Percentiles rank a stretch among this genome's conserved stretches.
These are phyloP conservation scores for Mionectes olivaceus DNA, from an alignment of 2,797 vertebrate genomes.

Conservation along the genomic window DNA sequence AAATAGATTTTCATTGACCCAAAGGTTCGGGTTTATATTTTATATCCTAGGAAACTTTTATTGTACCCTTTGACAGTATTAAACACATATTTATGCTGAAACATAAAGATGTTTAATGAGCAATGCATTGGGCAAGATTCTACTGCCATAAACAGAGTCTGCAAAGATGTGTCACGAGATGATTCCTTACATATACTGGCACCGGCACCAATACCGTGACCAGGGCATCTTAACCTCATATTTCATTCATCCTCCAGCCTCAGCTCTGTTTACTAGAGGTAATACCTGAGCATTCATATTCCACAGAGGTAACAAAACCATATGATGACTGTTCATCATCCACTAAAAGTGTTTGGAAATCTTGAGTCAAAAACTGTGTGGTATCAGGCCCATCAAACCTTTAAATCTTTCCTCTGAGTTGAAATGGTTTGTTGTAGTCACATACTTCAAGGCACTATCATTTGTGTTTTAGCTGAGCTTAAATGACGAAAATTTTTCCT, in stretches of 20 bases:
- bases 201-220: neutral
- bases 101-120: neutral
- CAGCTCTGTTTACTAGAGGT: neutral
- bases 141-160: neutral
- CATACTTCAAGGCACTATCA: neutral
- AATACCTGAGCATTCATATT: neutral
- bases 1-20: neutral
- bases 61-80: fast-evolving
- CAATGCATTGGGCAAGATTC: neutral
- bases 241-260: neutral
- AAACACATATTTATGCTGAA: neutral
- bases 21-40: neutral
- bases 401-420: neutral
- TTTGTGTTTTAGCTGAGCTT: neutral
- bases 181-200: neutral
- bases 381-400: neutral
- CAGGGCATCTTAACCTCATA: neutral
- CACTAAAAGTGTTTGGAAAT: neutral
- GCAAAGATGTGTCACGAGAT: neutral
- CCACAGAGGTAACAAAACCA: neutral
- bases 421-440: neutral
- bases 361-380: neutral
- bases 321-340: neutral
- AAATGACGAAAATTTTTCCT: neutral
- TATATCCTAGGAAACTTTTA: neutral